Base-by-base conservation (phyloP, 1,140 invertebrate genomes). In the Pseudomyrmex flavicornis region DNA sequence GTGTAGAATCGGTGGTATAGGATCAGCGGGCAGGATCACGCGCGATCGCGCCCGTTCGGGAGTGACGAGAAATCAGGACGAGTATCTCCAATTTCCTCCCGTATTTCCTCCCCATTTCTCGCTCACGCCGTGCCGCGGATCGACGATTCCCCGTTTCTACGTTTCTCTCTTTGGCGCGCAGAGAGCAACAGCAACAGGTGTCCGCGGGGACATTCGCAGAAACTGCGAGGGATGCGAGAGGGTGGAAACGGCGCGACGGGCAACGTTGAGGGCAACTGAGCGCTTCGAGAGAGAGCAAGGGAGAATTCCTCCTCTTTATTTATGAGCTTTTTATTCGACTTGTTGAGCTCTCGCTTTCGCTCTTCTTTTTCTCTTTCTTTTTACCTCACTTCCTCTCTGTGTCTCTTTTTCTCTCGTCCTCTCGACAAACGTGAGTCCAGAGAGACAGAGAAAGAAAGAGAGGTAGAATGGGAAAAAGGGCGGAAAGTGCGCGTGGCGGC, bases 291-390 rank as follows among this genome's bases (percentile, higher is more conserved):
- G 80, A 85, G 86, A 79, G 83, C 83, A 86, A 90, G 75, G 70
- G 85, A 90, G 83, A 90, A 91, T 91, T 91, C 84, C 91, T 91
- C 85, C 91, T 93, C 92, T 93, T 94, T 94, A 94, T 94, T 94
- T 94, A 94, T 94, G 93, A 93, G 93, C 93, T 94, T 94, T 94
- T 94, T 94, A 94, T 94, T 94, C 93, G 92, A 94, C 94, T 94
- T 94, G 94, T 94, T 94, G 93, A 94, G 92, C 93, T 91, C 83
- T 82, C 86, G 79, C 79, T 87, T 77, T 77, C 80, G 88, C 74
- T 73, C 76, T 85, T 74, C 74, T 59, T 13, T 35, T 35, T 35
- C 35, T 62, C 56, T 72, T 74, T 88, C 75, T 83, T 65, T 79
- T 73, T 82, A 62, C 69, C 77, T 70, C 46, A 88, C 68, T 87